Evolutionary conservation across 2,113 vertebrate genomes (phyloP).

Genomic region (Colossoma macropomum): DNA sequence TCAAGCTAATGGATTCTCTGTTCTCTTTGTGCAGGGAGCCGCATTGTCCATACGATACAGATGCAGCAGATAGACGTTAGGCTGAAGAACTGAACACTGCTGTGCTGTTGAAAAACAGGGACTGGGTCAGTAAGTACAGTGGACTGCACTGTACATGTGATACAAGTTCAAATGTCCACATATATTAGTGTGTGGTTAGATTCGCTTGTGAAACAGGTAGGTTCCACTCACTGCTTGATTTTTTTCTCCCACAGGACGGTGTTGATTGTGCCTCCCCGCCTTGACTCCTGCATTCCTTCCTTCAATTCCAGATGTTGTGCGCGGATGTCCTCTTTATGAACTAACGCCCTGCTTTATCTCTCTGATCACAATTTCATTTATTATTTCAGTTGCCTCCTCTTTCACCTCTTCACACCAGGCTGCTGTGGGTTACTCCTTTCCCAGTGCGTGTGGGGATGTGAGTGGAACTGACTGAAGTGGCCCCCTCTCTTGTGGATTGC

Average conservation of each 20-base stretch:
- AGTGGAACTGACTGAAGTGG: background rate
- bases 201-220: background rate
- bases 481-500: no score
- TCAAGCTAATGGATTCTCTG: no score
- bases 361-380: conserved; percentile 40
- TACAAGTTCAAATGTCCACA: background rate
- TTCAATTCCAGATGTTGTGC: conserved; percentile 4
- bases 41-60: no score
- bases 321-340: conserved; percentile 4
- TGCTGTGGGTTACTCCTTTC: background rate
- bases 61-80: background rate
- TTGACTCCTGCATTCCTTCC: background rate
- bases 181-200: background rate
- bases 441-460: background rate
- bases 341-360: conserved; percentile 10
- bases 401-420: conserved; percentile 17
- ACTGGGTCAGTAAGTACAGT: background rate
- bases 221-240: background rate
- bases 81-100: background rate
- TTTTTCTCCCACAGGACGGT: background rate
- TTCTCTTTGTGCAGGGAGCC: no score
- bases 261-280: background rate
- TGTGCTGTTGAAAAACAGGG: background rate
- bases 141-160: background rate
- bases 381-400: conserved; percentile 41